Conservation (phyloP, 2,888 invertebrate species). For the Dascillus cervinus region DNA sequence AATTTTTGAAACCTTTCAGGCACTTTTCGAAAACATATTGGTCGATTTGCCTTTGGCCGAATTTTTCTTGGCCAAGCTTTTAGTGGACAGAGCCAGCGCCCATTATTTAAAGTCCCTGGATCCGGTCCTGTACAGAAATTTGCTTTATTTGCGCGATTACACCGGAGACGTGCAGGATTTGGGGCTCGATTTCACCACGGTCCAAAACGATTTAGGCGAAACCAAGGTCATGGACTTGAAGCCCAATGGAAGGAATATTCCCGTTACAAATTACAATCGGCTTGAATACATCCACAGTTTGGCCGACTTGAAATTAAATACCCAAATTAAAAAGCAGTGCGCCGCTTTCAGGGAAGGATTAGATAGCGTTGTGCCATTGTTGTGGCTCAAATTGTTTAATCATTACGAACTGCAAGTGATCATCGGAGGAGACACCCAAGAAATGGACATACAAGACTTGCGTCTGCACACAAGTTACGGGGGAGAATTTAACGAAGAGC, state of each 20-base stretch:
- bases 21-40: conserved; percentile 88
- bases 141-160: conserved; percentile 81
- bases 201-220: conserved; percentile 84
- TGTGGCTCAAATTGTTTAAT: conserved; percentile 93
- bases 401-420: conserved; percentile 91
- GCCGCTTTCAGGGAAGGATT: conserved; percentile 84
- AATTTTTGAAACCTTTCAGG: conserved; percentile 47
- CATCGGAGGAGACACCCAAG: conserved; percentile 92
- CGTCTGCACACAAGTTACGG: conserved; percentile 82
- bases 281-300: conserved; percentile 95
- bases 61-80: conserved; percentile 86
- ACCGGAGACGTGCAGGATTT: conserved; percentile 78
- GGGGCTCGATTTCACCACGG: conserved; percentile 87
- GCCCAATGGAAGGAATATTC: conserved; percentile 80
- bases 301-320: conserved; percentile 93
- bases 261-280: conserved; percentile 85
- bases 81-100: conserved; percentile 69
- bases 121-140: conserved; percentile 83
- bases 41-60: conserved; percentile 93
- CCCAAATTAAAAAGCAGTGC: conserved; percentile 80
- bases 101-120: conserved; percentile 92
- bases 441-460: conserved; percentile 88
- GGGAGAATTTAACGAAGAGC: conserved; percentile 75
- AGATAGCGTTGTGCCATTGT: conserved; percentile 80
- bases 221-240: conserved; percentile 86